Evolutionary conservation across 2,797 vertebrate species (phyloP), one percentile per base, ranked within the genome.

Genomic region (Pampus argenteus): DNA sequence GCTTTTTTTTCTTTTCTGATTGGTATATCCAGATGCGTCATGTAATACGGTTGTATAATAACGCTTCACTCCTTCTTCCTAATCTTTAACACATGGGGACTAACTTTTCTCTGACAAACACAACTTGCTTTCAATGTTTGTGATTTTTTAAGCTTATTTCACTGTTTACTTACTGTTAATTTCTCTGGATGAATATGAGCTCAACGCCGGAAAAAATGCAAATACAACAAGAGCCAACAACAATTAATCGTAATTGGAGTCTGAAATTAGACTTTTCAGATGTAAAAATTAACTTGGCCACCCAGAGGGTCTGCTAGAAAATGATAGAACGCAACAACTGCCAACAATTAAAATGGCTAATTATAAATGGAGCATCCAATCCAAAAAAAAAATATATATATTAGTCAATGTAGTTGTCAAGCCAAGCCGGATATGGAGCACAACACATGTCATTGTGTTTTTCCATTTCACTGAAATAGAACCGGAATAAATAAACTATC

Each of bases 211-310:
- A n/a, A 23, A 57, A 50, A 81, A 85, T 78, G 45, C 36, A 65
- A 84, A 84, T 20, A 65, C 17, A 54, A 77, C n/a, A n/a, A n/a
- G n/a, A 74, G 56, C 69, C 61, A 76, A 66, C 42, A 79, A 23
- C 60, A 75, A 63, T 66, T 63, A n/a, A n/a, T 6, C 9, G 62
- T 60, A 84, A 87, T 78, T 83, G 71, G 45, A 84, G 64, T 69
- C 82, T 70, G 25, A 70, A 81, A 89, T 82, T 73, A 78, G 50
- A 79, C 65, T 80, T 66, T 23, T 83, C 58, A 72, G 76, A 88
- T 83, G 71, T 72, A 50, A 85, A 85, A 84, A 87, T 83, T 9
- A 64, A 83, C 74, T 81, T 64, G 82, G 83, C 80, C 69, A 49
- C 67, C 38, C 54, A 36, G 60, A 71, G 17, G 52, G 60, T 82